Evolutionary conservation across 2,888 invertebrate species (phyloP), one percentile per base, ranked within the genome.

Genomic region (Lycaena phlaeas): DNA sequence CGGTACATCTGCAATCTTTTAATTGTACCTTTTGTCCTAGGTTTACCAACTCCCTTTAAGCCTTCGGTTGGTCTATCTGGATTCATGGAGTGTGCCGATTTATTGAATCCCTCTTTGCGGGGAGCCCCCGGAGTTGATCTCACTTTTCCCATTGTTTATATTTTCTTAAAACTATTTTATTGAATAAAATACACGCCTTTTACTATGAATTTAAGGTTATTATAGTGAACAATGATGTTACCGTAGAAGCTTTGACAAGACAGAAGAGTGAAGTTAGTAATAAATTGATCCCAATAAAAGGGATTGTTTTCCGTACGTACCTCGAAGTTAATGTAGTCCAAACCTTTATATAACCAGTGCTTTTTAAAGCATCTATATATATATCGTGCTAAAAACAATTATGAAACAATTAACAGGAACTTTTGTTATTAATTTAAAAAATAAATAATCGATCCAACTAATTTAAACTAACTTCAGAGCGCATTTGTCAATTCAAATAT

Each of bases 1-100:
- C 96, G 90, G 79, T 99, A 99, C 98, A 99, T 99, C 73, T 96
- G 95, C 50, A 99, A 78, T 36, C 99, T 88, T 66, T 96, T 97
- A 47, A 99, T 98, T 0, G 99, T 99, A 9, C 92, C 91, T 71
- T 94, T 95, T 9, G 96, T 93, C 56, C 98, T 88, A 1, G 90
- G 89, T 61, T 93, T 93, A 0, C 92, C 92, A 9, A 95, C 94
- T 39, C 94, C 94, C 77, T 94, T 93, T 40, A 96, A 77, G 1
- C 91, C 91, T 57, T 91, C 90, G 10, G 86, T 89, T 9, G 91
- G 86, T 38, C 96, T 87, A 53, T 97, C 96, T 14, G 97, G 96
- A 71, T 98, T 98, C 95, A 98, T 94, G 41, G 96, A 96, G 81
- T 97, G 97, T 25, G 89, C 90, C 25, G 94, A 94, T 61, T 89